A percentile compares a stretch with the other conserved stretches of the same genome.
phyloP scores from a whole-genome alignment of 2,113 vertebrate species.

The Macheiramphus alcinus region DNA sequence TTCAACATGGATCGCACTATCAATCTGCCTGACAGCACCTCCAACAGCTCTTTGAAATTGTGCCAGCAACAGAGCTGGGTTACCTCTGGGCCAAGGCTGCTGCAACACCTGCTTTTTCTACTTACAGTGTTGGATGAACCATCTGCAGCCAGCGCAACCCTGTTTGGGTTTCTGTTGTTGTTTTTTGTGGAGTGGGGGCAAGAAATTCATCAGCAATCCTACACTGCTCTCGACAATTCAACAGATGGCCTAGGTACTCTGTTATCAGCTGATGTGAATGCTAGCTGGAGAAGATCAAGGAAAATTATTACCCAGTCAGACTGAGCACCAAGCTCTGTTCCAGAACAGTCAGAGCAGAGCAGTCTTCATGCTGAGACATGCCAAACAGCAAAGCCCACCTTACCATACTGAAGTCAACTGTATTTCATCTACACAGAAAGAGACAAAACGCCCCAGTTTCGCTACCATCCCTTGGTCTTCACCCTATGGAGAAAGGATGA shows the following conservation, averaged over 20 bases:
- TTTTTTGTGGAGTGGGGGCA: neutral
- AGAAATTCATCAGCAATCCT: conserved; percentile 48
- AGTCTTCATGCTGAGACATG: neutral
- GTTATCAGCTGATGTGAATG: neutral
- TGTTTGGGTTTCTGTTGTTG: neutral
- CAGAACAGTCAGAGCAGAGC: neutral
- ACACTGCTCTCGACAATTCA: conserved; percentile 21
- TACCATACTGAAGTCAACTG: neutral
- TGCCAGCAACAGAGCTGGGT: conserved; percentile 55
- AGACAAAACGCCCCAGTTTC: neutral
- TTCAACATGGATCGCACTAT: conserved; percentile 5
- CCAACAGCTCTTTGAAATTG: conserved; percentile 40
- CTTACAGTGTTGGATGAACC: neutral
- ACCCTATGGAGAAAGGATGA: neutral
- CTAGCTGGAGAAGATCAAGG: neutral
- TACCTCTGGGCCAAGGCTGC: conserved; percentile 62
- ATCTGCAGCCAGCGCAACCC: conserved; percentile 52
- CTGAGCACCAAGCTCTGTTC: neutral
- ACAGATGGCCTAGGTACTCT: conserved; percentile 30
- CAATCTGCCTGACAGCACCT: conserved; percentile 63
- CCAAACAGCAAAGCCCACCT: neutral
- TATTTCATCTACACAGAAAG: neutral
- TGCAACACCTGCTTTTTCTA: conserved; percentile 64
- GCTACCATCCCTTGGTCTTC: neutral
- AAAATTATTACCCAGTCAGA: neutral